Conservation (phyloP, 2,888 invertebrate species). For the Physocephala rufipes region DNA sequence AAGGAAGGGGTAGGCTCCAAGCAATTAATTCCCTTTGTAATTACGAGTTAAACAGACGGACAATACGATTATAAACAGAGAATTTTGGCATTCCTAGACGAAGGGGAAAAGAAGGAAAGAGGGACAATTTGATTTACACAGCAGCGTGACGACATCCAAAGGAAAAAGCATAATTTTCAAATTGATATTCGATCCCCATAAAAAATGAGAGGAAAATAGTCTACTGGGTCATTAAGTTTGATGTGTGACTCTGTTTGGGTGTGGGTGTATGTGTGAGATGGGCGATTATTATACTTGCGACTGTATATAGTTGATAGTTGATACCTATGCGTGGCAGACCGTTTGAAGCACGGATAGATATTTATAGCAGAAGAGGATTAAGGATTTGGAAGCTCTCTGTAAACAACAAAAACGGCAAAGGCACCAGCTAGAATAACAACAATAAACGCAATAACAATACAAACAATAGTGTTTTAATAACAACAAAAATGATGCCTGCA, state of each 20-base stretch:
- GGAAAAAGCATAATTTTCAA: too few species aligned
- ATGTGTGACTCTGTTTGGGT: conserved; percentile 12
- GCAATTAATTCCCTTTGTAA: too few species aligned
- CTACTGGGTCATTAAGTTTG: background rate
- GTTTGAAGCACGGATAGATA: conserved; percentile 32
- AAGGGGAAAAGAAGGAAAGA: too few species aligned
- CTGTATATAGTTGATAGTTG: conserved; percentile 27
- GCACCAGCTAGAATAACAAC: background rate
- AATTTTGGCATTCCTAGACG: too few species aligned
- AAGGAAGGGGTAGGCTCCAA: too few species aligned
- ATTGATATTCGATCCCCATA: background rate
- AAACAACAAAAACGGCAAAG: conserved; percentile 32
- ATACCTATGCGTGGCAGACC: background rate
- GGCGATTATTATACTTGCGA: conserved; percentile 17
- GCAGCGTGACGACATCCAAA: too few species aligned
- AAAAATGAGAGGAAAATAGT: background rate
- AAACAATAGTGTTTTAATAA: background rate
- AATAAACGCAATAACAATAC: conserved; percentile 10
- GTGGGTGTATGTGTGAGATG: conserved; percentile 32
- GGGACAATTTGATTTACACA: too few species aligned
- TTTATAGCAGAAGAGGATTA: conserved; percentile 40
- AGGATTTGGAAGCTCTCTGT: conserved; percentile 37
- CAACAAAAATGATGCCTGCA: conserved; percentile 1
- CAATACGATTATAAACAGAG: too few species aligned
- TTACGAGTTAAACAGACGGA: too few species aligned